Evolutionary conservation across 2,888 invertebrate species (phyloP).

Genomic region (Lycia hirtaria): DNA sequence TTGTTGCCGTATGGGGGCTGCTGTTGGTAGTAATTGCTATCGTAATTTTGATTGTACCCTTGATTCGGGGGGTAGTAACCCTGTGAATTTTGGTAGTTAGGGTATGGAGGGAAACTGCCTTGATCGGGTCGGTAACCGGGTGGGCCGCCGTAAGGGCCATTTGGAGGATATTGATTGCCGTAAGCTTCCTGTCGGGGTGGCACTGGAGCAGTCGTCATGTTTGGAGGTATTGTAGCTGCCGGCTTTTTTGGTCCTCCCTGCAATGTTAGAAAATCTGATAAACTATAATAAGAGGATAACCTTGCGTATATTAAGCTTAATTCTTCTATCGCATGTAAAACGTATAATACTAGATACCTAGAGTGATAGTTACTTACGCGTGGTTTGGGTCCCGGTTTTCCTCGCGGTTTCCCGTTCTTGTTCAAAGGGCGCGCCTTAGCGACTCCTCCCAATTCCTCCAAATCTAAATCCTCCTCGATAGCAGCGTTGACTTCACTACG

Average conservation of each 20-base stretch:
- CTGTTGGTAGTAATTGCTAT: conserved; percentile 73
- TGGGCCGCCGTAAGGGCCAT: conserved; percentile 63
- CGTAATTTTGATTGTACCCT: conserved; percentile 74
- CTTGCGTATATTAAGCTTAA: neutral
- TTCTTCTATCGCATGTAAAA: neutral
- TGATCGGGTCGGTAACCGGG: conserved; percentile 64
- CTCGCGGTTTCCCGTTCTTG: conserved; percentile 44
- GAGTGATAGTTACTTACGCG: conserved; percentile 52
- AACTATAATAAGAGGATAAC: neutral
- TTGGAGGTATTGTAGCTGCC: conserved; percentile 81
- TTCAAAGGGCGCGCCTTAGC: conserved; percentile 69
- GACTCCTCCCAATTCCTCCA: conserved; percentile 90
- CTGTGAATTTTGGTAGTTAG: conserved; percentile 70
- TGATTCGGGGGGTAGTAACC: conserved; percentile 82
- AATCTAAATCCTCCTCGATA: conserved; percentile 90
- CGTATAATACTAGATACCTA: too few relatives aligned
- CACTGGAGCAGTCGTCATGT: conserved; percentile 61
- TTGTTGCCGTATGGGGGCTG: conserved; percentile 68
- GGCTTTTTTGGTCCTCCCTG: conserved; percentile 79
- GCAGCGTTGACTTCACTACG: conserved; percentile 91
- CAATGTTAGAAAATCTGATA: neutral
- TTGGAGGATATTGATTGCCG: conserved; percentile 65
- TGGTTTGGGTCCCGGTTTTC: conserved; percentile 50
- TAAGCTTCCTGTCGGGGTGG: conserved; percentile 58
- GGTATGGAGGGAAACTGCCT: conserved; percentile 71